These are phyloP conservation scores for Rhyacophila evoluta DNA, from an alignment of 2,888 invertebrate species.

Conservation along the genomic window DNA sequence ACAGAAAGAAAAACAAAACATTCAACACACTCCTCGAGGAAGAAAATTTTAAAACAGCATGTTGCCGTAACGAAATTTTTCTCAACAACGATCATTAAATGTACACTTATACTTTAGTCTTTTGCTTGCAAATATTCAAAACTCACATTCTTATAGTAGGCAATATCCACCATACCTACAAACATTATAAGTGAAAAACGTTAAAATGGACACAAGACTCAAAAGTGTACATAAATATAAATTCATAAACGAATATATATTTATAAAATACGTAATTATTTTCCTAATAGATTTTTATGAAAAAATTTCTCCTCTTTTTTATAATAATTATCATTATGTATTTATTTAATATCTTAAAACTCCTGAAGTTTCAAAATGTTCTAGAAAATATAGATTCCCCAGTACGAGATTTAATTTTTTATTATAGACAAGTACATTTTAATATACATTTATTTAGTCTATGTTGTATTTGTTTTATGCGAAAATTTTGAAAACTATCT, in stretches of 20 bases:
- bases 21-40: background rate
- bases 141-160: background rate
- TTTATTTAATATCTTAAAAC: background rate
- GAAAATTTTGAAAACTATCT: constrained; percentile 39
- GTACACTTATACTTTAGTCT: background rate
- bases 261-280: constrained; percentile 29
- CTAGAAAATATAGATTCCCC: constrained; percentile 49
- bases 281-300: constrained; percentile 32
- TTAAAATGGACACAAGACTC: constrained; percentile 51
- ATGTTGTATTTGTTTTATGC: constrained; percentile 5
- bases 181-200: constrained; percentile 33
- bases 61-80: background rate
- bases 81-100: background rate
- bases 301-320: constrained; percentile 27
- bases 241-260: constrained; percentile 26
- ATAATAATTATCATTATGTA: constrained; percentile 4
- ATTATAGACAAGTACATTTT: constrained; percentile 34
- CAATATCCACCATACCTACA: background rate
- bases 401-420: background rate
- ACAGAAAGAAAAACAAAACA: background rate
- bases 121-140: constrained; percentile 10
- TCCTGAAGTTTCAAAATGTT: constrained; percentile 23
- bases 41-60: background rate
- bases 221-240: constrained; percentile 16
- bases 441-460: constrained; percentile 22